Evolutionary conservation across 1,140 invertebrate genomes (phyloP).

Genomic region (Chymomyza costata): DNA sequence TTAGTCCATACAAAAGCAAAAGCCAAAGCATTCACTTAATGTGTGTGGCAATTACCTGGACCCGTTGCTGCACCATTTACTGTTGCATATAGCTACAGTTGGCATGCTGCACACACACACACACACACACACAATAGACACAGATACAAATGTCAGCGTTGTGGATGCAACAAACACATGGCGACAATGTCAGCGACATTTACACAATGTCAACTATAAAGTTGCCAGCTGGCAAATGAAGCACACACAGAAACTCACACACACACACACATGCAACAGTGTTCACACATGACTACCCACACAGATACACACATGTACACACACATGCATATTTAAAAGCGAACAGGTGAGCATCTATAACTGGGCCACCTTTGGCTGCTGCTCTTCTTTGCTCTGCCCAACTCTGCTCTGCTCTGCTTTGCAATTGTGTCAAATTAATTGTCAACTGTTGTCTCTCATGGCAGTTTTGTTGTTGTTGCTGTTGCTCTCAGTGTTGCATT

Average conservation of each 20-base stretch:
- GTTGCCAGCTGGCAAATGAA: constrained; percentile 16
- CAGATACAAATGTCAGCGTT: constrained; percentile 16
- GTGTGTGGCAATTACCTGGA: too few species aligned
- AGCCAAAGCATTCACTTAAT: too few species aligned
- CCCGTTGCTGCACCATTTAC: constrained; percentile 7
- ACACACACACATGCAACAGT: too few species aligned
- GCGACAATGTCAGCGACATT: constrained; percentile 55
- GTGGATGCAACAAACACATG: constrained; percentile 4
- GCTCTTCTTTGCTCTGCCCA: constrained; percentile 1
- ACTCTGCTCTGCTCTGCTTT: constrained; percentile 36
- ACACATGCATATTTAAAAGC: background rate
- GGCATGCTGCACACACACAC: constrained; percentile 38
- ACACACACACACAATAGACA: too few species aligned
- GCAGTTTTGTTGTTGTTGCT: background rate
- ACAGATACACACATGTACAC: too few species aligned
- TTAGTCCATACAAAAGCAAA: too few species aligned
- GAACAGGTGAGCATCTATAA: background rate
- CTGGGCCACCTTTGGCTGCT: constrained; percentile 31
- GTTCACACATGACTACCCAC: too few species aligned
- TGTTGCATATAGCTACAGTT: constrained; percentile 22
- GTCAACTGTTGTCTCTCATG: constrained; percentile 53
- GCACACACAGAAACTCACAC: too few species aligned
- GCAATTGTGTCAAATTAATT: constrained; percentile 67
- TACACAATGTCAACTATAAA: constrained; percentile 59
- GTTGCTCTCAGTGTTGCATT: background rate